A percentile compares a stretch with the other conserved stretches of the same genome.
phyloP scores from a whole-genome alignment of 2,888 invertebrate genomes.

The Aporophyla lueneburgensis region DNA sequence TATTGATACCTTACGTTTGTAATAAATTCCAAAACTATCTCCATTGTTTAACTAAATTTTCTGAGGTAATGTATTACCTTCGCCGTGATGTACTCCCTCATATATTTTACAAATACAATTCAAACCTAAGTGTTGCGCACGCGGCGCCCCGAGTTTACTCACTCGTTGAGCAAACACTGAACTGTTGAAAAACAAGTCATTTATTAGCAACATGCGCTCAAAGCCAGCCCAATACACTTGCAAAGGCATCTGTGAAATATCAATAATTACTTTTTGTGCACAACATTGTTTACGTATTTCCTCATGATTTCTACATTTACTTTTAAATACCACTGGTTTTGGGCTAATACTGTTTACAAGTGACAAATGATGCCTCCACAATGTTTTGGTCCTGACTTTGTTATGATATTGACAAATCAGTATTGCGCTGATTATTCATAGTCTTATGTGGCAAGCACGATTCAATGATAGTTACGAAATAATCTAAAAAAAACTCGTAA shows the following conservation, averaged over 20 bases:
- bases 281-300: neutral
- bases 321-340: constrained; percentile 20
- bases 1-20: constrained; percentile 1
- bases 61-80: constrained; percentile 90
- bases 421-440: constrained; percentile 84
- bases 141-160: constrained; percentile 90
- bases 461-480: constrained; percentile 70
- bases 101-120: constrained; percentile 90
- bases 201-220: constrained; percentile 90
- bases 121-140: constrained; percentile 91
- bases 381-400: constrained; percentile 86
- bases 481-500: constrained; percentile 65
- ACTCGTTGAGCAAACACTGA: constrained; percentile 90
- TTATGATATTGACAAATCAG: constrained; percentile 84
- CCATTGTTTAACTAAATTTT: constrained; percentile 83
- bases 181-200: constrained; percentile 91
- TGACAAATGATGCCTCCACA: constrained; percentile 79
- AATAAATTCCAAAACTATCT: constrained; percentile 71
- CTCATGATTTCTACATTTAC: constrained; percentile 34
- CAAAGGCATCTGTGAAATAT: constrained; percentile 76
- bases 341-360: constrained; percentile 29
- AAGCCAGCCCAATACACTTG: constrained; percentile 86
- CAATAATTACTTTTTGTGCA: constrained; percentile 35
- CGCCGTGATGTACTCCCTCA: constrained; percentile 88
- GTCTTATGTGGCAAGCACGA: constrained; percentile 89